These are phyloP conservation scores for Terrapene triunguis DNA, from an alignment of 2,113 vertebrate genomes.

Conservation along the genomic window DNA sequence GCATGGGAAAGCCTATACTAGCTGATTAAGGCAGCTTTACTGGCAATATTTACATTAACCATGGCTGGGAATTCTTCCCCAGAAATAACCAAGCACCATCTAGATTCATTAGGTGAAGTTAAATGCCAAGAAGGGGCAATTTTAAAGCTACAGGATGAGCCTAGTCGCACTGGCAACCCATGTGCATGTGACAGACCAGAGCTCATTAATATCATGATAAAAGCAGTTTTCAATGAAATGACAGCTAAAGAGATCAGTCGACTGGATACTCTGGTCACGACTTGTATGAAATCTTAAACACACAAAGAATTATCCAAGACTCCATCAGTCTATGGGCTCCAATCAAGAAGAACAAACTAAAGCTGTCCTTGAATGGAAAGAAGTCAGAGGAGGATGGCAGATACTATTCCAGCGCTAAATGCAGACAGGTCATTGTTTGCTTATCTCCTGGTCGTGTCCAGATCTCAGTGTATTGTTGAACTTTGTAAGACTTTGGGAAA, in stretches of 20 bases:
- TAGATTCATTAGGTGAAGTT: background rate
- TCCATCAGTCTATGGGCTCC: background rate
- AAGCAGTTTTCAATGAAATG: background rate
- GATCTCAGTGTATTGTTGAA: no score
- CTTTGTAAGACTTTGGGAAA: no score
- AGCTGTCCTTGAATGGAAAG: background rate
- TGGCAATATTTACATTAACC: background rate
- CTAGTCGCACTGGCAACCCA: background rate
- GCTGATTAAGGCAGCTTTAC: background rate
- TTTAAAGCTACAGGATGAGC: background rate
- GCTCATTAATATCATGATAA: background rate
- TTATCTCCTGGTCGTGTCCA: background rate
- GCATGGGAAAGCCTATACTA: background rate
- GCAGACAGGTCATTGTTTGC: background rate
- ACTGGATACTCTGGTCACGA: background rate
- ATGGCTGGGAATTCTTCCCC: background rate
- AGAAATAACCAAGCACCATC: background rate
- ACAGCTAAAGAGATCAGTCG: background rate
- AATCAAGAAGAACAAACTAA: background rate
- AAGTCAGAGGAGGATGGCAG: background rate
- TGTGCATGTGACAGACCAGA: background rate
- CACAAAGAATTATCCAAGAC: background rate
- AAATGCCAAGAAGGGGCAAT: background rate
- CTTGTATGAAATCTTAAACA: background rate
- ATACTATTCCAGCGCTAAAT: background rate